These are phyloP conservation scores for Drosophila kohkoa DNA, from an alignment of 1,140 invertebrate species.

Conservation along the genomic window DNA sequence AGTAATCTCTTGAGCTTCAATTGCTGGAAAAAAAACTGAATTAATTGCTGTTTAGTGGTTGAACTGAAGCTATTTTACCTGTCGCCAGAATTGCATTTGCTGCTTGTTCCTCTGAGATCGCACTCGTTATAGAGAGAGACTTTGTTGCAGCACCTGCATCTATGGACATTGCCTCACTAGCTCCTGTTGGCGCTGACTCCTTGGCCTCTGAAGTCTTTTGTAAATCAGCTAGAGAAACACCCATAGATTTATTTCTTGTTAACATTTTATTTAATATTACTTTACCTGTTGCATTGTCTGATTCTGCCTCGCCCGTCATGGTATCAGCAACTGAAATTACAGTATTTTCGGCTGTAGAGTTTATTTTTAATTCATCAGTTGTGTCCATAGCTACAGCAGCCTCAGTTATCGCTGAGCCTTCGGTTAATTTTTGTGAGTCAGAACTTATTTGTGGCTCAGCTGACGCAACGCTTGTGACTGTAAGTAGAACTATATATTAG, in stretches of 20 bases:
- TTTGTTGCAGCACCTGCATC: background rate
- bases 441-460: background rate
- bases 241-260: background rate
- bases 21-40: background rate
- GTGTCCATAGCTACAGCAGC: background rate
- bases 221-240: background rate
- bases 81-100: background rate
- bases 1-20: no score
- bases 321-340: no score
- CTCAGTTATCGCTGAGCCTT: background rate
- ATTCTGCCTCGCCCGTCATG: background rate
- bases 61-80: background rate
- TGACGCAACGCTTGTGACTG: background rate
- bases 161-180: background rate
- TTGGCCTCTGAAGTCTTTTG: background rate
- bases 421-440: background rate
- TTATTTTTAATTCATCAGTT: background rate
- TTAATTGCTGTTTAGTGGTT: background rate
- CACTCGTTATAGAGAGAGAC: background rate
- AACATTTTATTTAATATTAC: no score
- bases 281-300: constrained; percentile 13
- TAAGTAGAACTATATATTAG: background rate
- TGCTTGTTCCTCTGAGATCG: no score
- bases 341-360: background rate
- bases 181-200: background rate